Conservation (phyloP, 2,888 invertebrate species). For the Ametastegia equiseti region DNA sequence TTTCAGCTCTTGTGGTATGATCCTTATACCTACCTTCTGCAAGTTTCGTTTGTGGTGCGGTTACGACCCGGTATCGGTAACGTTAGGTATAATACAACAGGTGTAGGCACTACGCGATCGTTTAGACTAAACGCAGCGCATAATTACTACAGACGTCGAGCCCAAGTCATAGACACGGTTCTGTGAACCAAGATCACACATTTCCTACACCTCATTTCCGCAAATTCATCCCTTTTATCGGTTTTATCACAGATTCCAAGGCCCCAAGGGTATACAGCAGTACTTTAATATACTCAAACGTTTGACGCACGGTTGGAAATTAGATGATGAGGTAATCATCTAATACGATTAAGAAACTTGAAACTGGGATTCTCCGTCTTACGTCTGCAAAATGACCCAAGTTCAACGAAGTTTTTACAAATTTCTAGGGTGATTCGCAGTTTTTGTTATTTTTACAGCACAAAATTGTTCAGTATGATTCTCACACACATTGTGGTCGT, state of each 20-base stretch:
- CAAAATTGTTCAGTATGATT: too few relatives aligned
- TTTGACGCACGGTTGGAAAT: background rate
- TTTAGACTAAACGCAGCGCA: constrained; percentile 27
- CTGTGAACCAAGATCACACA: too few relatives aligned
- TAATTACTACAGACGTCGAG: background rate
- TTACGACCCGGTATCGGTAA: background rate
- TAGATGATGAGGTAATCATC: background rate
- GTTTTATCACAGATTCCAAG: constrained; percentile 25
- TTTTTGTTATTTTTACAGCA: too few relatives aligned
- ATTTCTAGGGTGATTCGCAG: too few relatives aligned
- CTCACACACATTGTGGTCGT: too few relatives aligned
- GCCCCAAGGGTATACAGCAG: background rate
- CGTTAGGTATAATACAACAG: constrained; percentile 10
- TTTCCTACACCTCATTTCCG: background rate
- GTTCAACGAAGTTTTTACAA: too few relatives aligned
- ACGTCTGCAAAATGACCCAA: too few relatives aligned
- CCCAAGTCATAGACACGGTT: background rate
- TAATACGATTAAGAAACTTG: background rate
- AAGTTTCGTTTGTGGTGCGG: background rate
- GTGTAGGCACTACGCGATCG: background rate
- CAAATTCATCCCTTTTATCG: constrained; percentile 32
- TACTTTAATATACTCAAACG: background rate
- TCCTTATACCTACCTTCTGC: too few relatives aligned
- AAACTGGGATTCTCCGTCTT: too few relatives aligned
- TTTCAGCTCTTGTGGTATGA: background rate